Conservation (phyloP, 2,888 invertebrate genomes). For the Heliconius charithonia region DNA sequence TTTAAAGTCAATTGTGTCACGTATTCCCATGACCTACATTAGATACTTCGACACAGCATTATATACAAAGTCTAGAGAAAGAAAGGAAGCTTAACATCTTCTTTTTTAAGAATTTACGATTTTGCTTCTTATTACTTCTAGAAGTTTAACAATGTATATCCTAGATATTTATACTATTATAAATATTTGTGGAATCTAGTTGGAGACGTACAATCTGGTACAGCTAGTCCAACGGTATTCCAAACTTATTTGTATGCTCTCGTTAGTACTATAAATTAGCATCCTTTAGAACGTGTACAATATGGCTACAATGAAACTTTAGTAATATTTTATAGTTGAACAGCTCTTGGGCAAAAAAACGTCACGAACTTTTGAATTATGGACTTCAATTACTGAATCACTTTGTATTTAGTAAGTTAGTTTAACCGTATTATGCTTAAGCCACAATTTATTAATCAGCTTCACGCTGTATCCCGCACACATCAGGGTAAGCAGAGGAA, state of each 20-base stretch:
- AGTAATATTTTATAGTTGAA: neutral
- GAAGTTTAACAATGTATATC: neutral
- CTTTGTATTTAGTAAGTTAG: neutral
- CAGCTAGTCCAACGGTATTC: slow-evolving; percentile 40
- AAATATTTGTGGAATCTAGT: neutral
- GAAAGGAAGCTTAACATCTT: neutral
- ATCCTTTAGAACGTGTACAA: slow-evolving; percentile 24
- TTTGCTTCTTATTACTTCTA: neutral
- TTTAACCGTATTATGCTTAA: neutral
- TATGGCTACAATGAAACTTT: neutral
- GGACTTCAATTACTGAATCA: neutral
- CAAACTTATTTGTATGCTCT: slow-evolving; percentile 28
- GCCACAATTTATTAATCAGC: neutral
- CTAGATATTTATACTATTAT: neutral
- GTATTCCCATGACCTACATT: slow-evolving; percentile 73
- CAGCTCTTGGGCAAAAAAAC: neutral
- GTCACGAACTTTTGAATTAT: neutral
- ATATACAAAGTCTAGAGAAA: slow-evolving; percentile 7
- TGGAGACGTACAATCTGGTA: slow-evolving; percentile 7
- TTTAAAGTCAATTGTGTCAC: slow-evolving; percentile 63
- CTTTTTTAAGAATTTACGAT: neutral
- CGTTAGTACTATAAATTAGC: slow-evolving; percentile 37
- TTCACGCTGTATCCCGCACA: too few relatives aligned
- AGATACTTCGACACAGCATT: slow-evolving; percentile 45
- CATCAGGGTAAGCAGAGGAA: too few relatives aligned